phyloP scores from a whole-genome alignment of 2,113 vertebrate genomes.

The Oceanites oceanicus region DNA sequence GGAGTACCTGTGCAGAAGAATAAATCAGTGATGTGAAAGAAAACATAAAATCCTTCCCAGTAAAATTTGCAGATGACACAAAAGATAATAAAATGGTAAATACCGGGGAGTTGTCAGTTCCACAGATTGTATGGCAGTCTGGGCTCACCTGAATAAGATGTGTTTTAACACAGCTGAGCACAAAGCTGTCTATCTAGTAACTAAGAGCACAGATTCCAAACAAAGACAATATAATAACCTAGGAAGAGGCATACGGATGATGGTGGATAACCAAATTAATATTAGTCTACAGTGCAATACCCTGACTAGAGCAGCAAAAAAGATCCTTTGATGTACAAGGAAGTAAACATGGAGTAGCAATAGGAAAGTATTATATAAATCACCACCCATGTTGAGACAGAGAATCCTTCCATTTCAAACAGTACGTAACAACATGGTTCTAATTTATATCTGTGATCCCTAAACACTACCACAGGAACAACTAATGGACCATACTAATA shows the following conservation, averaged over 20 bases:
- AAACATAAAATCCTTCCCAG: slow-evolving; percentile 54
- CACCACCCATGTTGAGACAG: background rate
- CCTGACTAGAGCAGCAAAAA: background rate
- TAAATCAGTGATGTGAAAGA: slow-evolving; percentile 58
- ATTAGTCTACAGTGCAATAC: background rate
- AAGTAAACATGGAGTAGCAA: background rate
- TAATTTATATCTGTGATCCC: background rate
- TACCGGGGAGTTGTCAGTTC: slow-evolving; percentile 17
- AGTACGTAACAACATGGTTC: background rate
- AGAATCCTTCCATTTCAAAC: background rate
- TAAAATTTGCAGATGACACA: slow-evolving; percentile 66
- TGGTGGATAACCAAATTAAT: slow-evolving; percentile 39
- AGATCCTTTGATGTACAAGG: background rate
- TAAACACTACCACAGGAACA: background rate
- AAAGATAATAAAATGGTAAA: slow-evolving; percentile 63
- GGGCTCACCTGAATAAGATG: slow-evolving; percentile 46
- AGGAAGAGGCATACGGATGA: background rate
- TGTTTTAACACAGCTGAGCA: slow-evolving; percentile 50
- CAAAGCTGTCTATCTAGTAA: slow-evolving; percentile 39
- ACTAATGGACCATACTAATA: background rate
- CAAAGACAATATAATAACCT: slow-evolving; percentile 17
- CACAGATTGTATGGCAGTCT: slow-evolving; percentile 37
- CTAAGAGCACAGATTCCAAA: slow-evolving; percentile 27
- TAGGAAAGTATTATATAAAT: background rate
- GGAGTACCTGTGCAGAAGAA: slow-evolving; percentile 32